Evolutionary conservation across 2,797 vertebrate genomes (phyloP).

Genomic region (Diceros bicornis): DNA sequence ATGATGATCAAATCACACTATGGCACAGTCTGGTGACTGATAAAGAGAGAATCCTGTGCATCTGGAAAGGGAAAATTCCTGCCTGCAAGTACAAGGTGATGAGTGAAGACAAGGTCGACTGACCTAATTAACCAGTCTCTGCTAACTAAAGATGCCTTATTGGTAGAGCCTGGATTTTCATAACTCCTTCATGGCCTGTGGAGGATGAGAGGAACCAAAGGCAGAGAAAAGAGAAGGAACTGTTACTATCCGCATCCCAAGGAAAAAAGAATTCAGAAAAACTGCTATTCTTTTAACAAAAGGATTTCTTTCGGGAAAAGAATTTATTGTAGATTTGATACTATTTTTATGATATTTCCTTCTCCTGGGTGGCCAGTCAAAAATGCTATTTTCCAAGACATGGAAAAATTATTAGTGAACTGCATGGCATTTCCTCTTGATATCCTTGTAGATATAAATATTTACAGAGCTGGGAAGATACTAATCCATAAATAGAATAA

Average conservation of each 20-base stretch:
- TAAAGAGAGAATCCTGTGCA: background rate
- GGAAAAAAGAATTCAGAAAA: conserved; percentile 35
- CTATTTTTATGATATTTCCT: conserved; percentile 35
- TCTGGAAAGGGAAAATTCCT: conserved; percentile 51
- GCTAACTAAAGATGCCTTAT: conserved; percentile 76
- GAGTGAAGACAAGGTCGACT: background rate
- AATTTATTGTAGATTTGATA: conserved; percentile 55
- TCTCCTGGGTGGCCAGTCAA: background rate
- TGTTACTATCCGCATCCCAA: background rate
- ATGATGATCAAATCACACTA: background rate
- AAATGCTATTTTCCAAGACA: conserved; percentile 64
- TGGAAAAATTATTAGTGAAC: conserved; percentile 63
- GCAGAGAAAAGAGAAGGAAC: background rate
- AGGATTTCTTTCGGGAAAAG: conserved; percentile 33
- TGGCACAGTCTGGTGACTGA: background rate
- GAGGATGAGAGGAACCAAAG: background rate
- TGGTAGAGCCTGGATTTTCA: conserved; percentile 44
- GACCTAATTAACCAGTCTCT: conserved; percentile 76
- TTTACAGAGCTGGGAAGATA: conserved; percentile 60
- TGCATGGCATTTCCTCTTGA: conserved; percentile 33
- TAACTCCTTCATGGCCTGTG: conserved; percentile 68
- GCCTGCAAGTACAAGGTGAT: background rate
- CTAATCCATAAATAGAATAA: conserved; percentile 85
- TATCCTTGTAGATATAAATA: conserved; percentile 49
- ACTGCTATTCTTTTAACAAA: conserved; percentile 48